Evolutionary conservation across 2,888 invertebrate species (phyloP).

Genomic region (Agriotes lineatus): DNA sequence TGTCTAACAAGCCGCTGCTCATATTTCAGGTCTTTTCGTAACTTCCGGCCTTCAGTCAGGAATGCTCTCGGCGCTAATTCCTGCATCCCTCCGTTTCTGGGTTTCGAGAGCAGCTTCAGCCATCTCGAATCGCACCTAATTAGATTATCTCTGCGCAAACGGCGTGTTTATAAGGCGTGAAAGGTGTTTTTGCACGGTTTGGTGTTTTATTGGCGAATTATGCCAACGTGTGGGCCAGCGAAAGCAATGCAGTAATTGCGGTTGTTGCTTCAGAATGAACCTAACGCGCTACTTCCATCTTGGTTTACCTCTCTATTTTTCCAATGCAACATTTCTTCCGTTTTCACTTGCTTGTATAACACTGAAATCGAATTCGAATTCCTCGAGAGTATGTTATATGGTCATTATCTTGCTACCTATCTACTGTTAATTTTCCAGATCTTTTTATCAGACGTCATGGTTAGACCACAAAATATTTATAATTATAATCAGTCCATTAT

Average conservation of each 20-base stretch:
- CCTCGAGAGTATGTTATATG: neutral
- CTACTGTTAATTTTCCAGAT: too few relatives aligned
- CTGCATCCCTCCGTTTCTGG: too few relatives aligned
- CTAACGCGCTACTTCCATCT: too few relatives aligned
- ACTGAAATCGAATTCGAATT: neutral
- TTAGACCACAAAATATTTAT: too few relatives aligned
- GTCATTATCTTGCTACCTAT: too few relatives aligned
- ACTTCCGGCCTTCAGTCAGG: slow-evolving; percentile 8
- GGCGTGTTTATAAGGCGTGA: neutral
- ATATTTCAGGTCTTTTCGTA: slow-evolving; percentile 16
- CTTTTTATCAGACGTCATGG: too few relatives aligned
- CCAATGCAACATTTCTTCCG: neutral
- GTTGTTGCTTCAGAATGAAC: neutral
- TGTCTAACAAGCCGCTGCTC: neutral
- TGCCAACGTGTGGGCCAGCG: neutral
- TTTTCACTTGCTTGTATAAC: slow-evolving; percentile 1
- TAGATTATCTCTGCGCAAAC: neutral
- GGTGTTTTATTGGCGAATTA: neutral
- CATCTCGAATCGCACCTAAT: neutral
- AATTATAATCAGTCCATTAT: too few relatives aligned
- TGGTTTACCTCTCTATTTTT: too few relatives aligned
- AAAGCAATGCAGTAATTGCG: neutral
- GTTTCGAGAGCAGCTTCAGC: neutral
- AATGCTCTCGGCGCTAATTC: neutral
- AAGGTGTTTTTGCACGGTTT: neutral